These are phyloP conservation scores for Tolypeutes matacus DNA, from an alignment of 2,797 vertebrate genomes.

Conservation along the genomic window DNA sequence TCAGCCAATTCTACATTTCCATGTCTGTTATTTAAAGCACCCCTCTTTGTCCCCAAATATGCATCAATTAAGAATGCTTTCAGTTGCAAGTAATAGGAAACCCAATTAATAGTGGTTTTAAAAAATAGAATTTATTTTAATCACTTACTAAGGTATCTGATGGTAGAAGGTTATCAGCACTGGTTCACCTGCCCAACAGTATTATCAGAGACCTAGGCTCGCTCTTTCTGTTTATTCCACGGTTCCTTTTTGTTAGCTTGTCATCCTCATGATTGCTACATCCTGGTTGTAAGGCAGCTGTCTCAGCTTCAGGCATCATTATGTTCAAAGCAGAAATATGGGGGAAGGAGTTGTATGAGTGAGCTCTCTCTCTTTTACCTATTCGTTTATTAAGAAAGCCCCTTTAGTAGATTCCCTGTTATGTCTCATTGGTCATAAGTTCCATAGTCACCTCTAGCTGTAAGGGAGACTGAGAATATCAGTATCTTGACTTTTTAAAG, in stretches of 20 bases:
- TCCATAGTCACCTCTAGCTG: neutral
- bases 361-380: neutral
- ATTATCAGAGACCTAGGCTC: neutral
- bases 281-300: neutral
- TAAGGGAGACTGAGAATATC: neutral
- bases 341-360: neutral
- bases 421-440: neutral
- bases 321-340: constrained; percentile 4
- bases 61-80: constrained; percentile 8
- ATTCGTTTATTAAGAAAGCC: neutral
- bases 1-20: neutral
- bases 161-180: neutral
- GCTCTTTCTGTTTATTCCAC: neutral
- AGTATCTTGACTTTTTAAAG: constrained; percentile 6
- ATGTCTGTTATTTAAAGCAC: neutral
- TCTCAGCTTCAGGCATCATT: neutral
- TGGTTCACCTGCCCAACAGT: neutral
- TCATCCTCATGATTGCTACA: neutral
- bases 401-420: neutral
- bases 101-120: neutral
- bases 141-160: neutral
- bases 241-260: neutral
- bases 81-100: neutral
- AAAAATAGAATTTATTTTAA: constrained; percentile 22
- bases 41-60: neutral